A percentile compares a stretch with the other conserved stretches of the same genome.
Conservation (phyloP, 2,888 invertebrate genomes). For the Epistrophella euchroma region DNA sequence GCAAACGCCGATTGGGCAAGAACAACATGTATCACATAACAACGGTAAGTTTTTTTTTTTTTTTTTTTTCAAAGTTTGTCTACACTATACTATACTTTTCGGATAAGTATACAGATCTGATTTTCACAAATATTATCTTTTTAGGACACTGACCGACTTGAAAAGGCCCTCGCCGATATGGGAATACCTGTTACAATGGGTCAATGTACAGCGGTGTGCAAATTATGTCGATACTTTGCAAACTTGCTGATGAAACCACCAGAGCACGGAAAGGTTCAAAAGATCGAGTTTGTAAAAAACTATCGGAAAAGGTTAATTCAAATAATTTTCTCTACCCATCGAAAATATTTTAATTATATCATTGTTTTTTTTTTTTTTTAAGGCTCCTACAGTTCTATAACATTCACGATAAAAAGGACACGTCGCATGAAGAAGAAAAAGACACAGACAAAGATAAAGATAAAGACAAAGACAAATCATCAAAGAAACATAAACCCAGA, state of each 20-base stretch:
- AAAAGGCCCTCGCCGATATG: conserved; percentile 86
- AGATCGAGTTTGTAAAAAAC: conserved; percentile 84
- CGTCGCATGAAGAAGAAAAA: conserved; percentile 80
- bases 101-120: not conserved
- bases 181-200: conserved; percentile 88
- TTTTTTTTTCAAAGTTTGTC: not conserved
- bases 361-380: conserved; percentile 78
- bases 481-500: conserved; percentile 81
- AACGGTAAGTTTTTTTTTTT: conserved; percentile 82
- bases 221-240: conserved; percentile 91
- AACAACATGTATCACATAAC: conserved; percentile 91
- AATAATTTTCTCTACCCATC: not conserved
- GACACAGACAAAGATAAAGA: conserved; percentile 76
- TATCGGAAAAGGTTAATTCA: conserved; percentile 86
- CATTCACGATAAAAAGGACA: conserved; percentile 85
- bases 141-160: conserved; percentile 85
- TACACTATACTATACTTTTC: too few relatives aligned
- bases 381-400: conserved; percentile 91
- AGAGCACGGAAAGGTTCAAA: conserved; percentile 84
- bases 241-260: conserved; percentile 88
- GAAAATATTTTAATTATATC: not conserved
- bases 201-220: conserved; percentile 91
- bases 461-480: conserved; percentile 79
- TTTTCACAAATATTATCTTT: conserved; percentile 23
- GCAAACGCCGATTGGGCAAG: conserved; percentile 89